Percentiles rank a stretch among this genome's conserved stretches.
phyloP scores from a whole-genome alignment of 2,113 vertebrate genomes.

The Cathartes aura region DNA sequence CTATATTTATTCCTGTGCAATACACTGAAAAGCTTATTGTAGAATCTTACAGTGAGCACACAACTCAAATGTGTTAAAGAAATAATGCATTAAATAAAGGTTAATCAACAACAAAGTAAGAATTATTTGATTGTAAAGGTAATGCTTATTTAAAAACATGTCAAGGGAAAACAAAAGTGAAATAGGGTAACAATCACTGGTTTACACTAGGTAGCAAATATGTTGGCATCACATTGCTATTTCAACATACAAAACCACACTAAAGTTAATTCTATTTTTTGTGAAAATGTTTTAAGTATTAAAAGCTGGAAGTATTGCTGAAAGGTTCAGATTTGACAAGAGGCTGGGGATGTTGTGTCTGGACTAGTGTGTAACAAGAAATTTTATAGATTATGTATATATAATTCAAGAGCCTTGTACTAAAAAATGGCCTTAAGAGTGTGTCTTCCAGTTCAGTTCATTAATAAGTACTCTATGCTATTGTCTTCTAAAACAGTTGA shows the following conservation, averaged over 20 bases:
- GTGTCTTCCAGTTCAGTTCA: neutral
- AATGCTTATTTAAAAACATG: neutral
- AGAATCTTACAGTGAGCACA: neutral
- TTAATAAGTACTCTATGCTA: neutral
- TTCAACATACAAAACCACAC: neutral
- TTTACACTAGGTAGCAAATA: neutral
- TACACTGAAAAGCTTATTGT: neutral
- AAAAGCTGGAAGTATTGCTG: neutral
- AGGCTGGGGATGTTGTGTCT: neutral
- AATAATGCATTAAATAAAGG: neutral
- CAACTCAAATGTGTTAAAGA: neutral
- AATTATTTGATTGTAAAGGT: neutral
- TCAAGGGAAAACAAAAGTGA: neutral
- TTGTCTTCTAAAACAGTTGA: neutral
- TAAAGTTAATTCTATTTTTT: neutral
- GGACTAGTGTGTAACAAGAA: neutral
- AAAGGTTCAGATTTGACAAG: neutral
- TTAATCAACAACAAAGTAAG: neutral
- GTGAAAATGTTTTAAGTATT: neutral
- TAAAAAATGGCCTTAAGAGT: neutral
- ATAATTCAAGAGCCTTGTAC: neutral
- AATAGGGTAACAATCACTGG: neutral
- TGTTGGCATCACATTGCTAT: neutral
- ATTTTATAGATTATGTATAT: neutral
- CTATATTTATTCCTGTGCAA: neutral